Base-by-base conservation (phyloP, 2,888 invertebrate species). In the Apotomis turbidana region DNA sequence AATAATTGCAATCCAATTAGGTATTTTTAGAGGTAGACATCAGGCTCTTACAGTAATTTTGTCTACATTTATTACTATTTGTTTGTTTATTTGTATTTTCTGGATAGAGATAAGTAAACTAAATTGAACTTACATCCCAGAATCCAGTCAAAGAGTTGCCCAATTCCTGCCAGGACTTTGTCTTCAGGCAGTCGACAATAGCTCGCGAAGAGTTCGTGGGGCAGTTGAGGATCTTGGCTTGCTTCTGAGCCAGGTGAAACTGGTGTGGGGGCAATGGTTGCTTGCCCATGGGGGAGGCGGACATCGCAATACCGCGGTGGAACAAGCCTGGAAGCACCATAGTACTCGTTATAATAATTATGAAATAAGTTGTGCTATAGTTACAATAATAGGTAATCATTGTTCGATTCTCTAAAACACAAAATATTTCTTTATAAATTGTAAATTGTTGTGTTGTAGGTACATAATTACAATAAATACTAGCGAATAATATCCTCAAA, bases 291-390 rank as follows among this genome's bases (percentile, higher is more conserved):
- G 94, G 91, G 0, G 96, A 94, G 0, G 95, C 96, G 79, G 96
- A 96, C 94, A 96, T 95, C 0, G 95, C 94, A 15, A 96, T 95
- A 0, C 94, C 96, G 68, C 95, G 94, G 81, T 96, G 96, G 84
- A 97, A 97, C 0, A 97, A 87, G 62, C 95, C 95, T 95, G 80
- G 13, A 64, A 44, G 66, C 6, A 55, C n/a, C 46, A 54, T 3
- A 57, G 10, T 27, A 46, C 1, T 10, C 8, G 13, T 41, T 49
- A 36, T 10, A 10, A 49, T 8, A 44, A 44, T 8, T 8, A 44
- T 5, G 8, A 44, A 44, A 44, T 27, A 41, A 1, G 41, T 41
- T 6, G 41, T 41, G 6, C 41, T 27, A 27, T 6, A 6, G 5
- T 41, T 41, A 41, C 41, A 41, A 41, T 41, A 41, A 41, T 27